Evolutionary conservation across 2,888 invertebrate species (phyloP).

Genomic region (Nasonia oneida): DNA sequence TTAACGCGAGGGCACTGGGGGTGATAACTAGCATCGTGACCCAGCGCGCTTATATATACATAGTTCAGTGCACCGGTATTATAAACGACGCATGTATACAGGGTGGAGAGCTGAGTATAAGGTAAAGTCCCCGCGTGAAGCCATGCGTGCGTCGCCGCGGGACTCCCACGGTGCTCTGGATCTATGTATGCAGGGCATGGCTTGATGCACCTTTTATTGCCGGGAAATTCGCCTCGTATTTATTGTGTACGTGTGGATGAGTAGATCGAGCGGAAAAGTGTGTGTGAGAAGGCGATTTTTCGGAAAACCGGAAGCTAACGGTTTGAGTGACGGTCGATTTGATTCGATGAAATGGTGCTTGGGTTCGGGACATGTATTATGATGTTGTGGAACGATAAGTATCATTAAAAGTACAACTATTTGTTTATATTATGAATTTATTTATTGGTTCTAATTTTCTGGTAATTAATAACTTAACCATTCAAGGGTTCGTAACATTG

Average conservation of each 20-base stretch:
- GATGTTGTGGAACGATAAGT: not conserved
- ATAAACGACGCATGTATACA: not conserved
- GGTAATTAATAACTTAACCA: not conserved
- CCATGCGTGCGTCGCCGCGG: constrained; percentile 14
- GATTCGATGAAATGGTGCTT: not conserved
- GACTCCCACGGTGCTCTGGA: constrained; percentile 55
- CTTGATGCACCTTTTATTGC: constrained; percentile 75
- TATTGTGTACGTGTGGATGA: constrained; percentile 64
- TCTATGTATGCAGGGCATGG: constrained; percentile 65
- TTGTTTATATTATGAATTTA: not conserved
- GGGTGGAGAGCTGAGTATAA: not conserved
- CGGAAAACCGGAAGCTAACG: constrained; percentile 50
- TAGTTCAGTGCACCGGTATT: constrained; percentile 5
- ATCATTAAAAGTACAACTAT: not conserved
- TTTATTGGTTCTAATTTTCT: not conserved
- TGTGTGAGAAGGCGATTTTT: not conserved
- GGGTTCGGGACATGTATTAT: not conserved
- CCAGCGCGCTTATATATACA: too few species aligned
- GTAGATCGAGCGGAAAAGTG: constrained; percentile 74
- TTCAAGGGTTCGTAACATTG: too few species aligned
- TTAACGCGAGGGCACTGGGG: not conserved
- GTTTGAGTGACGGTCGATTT: constrained; percentile 17
- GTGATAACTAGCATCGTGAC: not conserved
- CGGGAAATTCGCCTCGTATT: constrained; percentile 68
- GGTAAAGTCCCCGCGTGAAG: not conserved